Percentiles rank a stretch among this genome's conserved stretches.
Conservation (phyloP, 2,888 invertebrate genomes). For the Agriopis leucophaearia region DNA sequence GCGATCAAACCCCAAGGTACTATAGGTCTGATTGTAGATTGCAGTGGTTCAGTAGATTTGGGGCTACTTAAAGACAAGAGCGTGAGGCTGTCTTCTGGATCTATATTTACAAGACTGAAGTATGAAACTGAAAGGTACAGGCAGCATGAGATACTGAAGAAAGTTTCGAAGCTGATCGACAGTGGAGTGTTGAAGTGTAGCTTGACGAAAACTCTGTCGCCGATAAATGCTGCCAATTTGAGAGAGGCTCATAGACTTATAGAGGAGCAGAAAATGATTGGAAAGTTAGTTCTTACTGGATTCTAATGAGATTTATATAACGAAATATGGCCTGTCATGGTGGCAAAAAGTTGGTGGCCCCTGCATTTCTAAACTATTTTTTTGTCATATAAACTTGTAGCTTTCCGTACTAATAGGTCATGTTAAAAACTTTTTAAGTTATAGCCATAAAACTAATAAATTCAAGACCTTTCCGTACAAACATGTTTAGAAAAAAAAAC, state of each 20-base stretch:
- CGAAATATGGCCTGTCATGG: background rate
- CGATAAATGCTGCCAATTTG: slow-evolving; percentile 74
- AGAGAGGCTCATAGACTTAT: slow-evolving; percentile 71
- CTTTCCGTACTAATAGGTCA: too few species aligned
- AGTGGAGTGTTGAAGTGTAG: slow-evolving; percentile 66
- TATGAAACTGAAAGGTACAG: slow-evolving; percentile 71
- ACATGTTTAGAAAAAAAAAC: too few species aligned
- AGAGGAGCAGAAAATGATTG: slow-evolving; percentile 70
- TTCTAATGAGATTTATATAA: slow-evolving; percentile 50
- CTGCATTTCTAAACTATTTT: too few species aligned
- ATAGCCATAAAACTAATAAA: too few species aligned
- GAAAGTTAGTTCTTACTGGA: slow-evolving; percentile 71
- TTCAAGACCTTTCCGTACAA: too few species aligned
- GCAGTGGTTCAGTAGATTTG: slow-evolving; percentile 67
- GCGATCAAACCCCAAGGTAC: slow-evolving; percentile 74
- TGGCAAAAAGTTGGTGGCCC: background rate
- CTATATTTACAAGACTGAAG: slow-evolving; percentile 73
- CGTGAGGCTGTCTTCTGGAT: slow-evolving; percentile 70
- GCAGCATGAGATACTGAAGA: slow-evolving; percentile 66
- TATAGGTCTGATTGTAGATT: slow-evolving; percentile 75
- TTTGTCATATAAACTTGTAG: too few species aligned
- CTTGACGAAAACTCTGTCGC: slow-evolving; percentile 67
- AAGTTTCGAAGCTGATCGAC: slow-evolving; percentile 69
- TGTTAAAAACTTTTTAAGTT: too few species aligned
- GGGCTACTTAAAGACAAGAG: slow-evolving; percentile 73